Base-by-base conservation (phyloP, 2,113 vertebrate genomes). In the Clupea harengus region DNA sequence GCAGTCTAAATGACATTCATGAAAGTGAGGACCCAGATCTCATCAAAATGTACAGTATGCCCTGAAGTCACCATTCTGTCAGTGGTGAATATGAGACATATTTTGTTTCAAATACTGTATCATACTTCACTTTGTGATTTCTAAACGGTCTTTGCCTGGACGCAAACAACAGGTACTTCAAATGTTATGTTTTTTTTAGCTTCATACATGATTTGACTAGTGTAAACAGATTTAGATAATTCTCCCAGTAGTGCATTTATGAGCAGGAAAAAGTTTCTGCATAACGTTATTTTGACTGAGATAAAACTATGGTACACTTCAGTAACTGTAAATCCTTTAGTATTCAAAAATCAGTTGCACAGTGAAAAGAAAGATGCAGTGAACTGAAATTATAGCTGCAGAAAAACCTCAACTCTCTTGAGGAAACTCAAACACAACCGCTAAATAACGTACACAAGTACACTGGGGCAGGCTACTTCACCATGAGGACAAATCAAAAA, bases 381-480 rank as follows among this genome's bases (percentile, higher is more conserved):
- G 64, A 32, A 72, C 72, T 13, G 72, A 78, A 78, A 78, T 78
- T 78, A 78, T 28, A 78, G 72, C 72, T 78, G 72, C 72, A 39
- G 72, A 78, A 78, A 78, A 78, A 78, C 28, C 28, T 78, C 32
- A 78, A 78, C 28, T 17, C 28, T 78, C 28, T 17, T 32, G 15
- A 78, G 64, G 64, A 78, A 32, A 11, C 28, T 22, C 18, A 60
- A 22, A 60, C 25, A 78, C 39, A 78, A 72, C 64, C 64, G 32
- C 64, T 72, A 72, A 72, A 72, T 72, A 72, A 72, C 13, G 64
- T 28, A 15, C 25, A 1, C n/a, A 72, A 28, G 25, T 32, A 72
- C n/a, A 72, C 64, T 72, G 64, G 32, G 64, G n/a, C 64, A 72
- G 64, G 64, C 25, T 72, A 72, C 64, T 72, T 72, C 32, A 72